Base-by-base conservation (phyloP, 2,113 vertebrate species). In the Pseudopipra pipra region DNA sequence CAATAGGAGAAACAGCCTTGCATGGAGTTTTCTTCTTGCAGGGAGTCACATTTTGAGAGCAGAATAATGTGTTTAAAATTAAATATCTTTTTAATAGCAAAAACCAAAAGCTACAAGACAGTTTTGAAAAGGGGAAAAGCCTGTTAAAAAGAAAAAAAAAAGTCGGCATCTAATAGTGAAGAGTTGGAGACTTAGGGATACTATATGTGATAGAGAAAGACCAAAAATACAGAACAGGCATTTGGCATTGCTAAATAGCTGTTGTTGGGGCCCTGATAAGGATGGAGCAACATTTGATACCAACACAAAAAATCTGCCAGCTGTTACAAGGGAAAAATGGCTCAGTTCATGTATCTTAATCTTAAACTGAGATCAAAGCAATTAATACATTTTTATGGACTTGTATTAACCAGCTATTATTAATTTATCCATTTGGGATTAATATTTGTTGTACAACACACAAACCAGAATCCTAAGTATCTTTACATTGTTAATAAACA, bases 201-300 rank as follows among this genome's bases (percentile, higher is more conserved):
- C 14, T 22, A 0, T 19, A 9, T 7, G 5, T 18, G 14, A 6
- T 16, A 22, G 30, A 39, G n/a, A 47, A 77, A 68, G 17, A n/a
- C 5, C 4, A 25, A 37, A 59, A 58, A 9, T 27, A 68, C 3
- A 59, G 52, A 73, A 37, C 5, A 31, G 15, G 7, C 18, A 49
- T 14, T 31, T 65, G 24, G 3, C 35, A 41, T 39, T 33, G 18
- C 15, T 61, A 25, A 65, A 20, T 8, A 54, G 6, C 10, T 71
- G 28, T 0, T 22, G 18, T 8, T 6, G 2, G 23, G 23, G 21
- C 23, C 1, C 12, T 54, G 54, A 37, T 49, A 19, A 37, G 8
- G 8, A 58, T 55, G 30, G 15, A 47, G 2, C 37, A 79, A 49
- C 6, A n/a, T 20, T 52, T 0, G 0, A 7, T 25, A 19, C 46